Evolutionary conservation across 2,797 vertebrate genomes (phyloP).

Genomic region (Chaunax sp.): DNA sequence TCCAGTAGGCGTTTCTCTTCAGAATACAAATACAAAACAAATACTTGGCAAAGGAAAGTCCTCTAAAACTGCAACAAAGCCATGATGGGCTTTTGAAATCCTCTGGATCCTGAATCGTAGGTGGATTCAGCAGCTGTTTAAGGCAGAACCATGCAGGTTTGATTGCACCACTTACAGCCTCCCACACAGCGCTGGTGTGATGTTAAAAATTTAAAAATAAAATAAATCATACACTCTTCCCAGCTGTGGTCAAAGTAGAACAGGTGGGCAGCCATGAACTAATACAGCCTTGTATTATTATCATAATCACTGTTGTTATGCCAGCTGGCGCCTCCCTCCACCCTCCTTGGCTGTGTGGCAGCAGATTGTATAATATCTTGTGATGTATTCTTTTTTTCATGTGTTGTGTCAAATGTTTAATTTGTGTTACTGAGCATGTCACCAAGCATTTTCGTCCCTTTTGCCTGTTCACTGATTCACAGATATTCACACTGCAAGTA

Average conservation of each 20-base stretch:
- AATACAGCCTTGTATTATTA: slow-evolving; percentile 5
- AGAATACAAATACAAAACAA: not conserved
- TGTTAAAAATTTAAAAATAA: slow-evolving; percentile 5
- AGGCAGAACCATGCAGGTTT: not conserved
- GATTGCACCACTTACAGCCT: not conserved
- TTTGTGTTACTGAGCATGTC: slow-evolving; percentile 22
- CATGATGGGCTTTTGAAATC: not conserved
- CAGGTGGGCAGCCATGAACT: slow-evolving; percentile 36
- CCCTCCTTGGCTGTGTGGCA: slow-evolving; percentile 3
- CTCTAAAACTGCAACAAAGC: not conserved
- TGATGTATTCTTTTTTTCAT: slow-evolving; percentile 36
- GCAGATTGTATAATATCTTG: slow-evolving; percentile 21
- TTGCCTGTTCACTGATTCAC: slow-evolving; percentile 16
- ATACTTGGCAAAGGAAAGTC: not conserved
- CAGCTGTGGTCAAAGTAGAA: slow-evolving; percentile 26
- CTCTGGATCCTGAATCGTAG: not conserved
- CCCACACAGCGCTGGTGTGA: not conserved
- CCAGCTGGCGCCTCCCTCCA: slow-evolving; percentile 15
- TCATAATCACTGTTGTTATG: slow-evolving; percentile 15
- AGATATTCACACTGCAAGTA: slow-evolving; percentile 17
- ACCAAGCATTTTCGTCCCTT: not conserved
- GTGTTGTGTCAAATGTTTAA: slow-evolving; percentile 22
- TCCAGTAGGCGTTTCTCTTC: not conserved
- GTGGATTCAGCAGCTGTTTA: slow-evolving; percentile 13
- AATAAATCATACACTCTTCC: not conserved